Evolutionary conservation across 2,113 vertebrate species (phyloP).

Genomic region (Apaloderma vittatum): DNA sequence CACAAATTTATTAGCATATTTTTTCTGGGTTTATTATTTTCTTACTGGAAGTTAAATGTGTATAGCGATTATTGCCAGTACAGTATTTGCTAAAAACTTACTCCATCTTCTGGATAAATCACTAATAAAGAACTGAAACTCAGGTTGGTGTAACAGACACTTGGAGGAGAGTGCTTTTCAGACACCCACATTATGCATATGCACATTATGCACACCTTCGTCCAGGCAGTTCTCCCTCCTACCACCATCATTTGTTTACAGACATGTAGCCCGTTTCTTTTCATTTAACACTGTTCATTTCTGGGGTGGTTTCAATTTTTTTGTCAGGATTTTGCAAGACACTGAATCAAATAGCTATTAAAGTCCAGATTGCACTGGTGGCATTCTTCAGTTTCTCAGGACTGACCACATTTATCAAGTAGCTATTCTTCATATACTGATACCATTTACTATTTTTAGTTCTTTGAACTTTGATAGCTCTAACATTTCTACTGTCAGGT

Average conservation of each 20-base stretch:
- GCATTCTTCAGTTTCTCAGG: not conserved
- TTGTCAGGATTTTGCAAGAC: not conserved
- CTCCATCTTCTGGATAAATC: not conserved
- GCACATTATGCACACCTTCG: rapidly evolving
- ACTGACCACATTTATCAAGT: not conserved
- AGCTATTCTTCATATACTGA: not conserved
- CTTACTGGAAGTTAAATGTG: not conserved
- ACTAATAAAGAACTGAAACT: not conserved
- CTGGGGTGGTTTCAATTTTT: not conserved
- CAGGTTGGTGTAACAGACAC: not conserved
- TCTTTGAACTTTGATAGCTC: not conserved
- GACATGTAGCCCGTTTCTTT: not conserved
- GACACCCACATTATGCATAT: rapidly evolving
- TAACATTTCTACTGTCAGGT: not conserved
- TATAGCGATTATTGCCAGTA: not conserved
- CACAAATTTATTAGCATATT: not conserved
- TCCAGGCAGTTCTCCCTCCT: not conserved
- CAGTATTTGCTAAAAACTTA: not conserved
- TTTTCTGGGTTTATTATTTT: not conserved
- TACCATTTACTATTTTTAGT: not conserved
- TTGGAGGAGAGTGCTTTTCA: not conserved
- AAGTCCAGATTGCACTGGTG: not conserved
- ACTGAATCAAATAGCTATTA: not conserved
- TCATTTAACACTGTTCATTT: not conserved
- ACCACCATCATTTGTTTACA: not conserved